Evolutionary conservation across 1,140 invertebrate genomes (phyloP).

Genomic region (Eueides isabella): DNA sequence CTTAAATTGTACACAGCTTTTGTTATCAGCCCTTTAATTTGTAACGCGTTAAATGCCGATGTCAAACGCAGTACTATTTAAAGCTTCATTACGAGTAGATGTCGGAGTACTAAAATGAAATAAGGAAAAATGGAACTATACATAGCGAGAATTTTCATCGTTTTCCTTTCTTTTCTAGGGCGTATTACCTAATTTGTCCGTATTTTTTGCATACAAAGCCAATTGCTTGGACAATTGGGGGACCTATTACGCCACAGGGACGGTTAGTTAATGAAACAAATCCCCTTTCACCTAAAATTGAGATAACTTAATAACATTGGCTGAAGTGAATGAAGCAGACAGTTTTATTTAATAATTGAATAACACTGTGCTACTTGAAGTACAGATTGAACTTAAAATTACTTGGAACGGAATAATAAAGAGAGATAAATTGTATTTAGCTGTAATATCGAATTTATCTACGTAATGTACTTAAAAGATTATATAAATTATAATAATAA

Average conservation of each 20-base stretch:
- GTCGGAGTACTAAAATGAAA: constrained; percentile 13
- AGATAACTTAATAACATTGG: constrained; percentile 17
- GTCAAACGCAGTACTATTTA: background rate
- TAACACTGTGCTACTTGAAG: constrained; percentile 3
- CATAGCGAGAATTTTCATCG: constrained; percentile 1
- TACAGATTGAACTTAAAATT: background rate
- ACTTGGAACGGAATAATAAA: background rate
- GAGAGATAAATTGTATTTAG: background rate
- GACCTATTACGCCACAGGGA: constrained; percentile 22
- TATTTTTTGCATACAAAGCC: constrained; percentile 22
- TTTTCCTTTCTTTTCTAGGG: constrained; percentile 15
- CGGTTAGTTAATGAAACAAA: constrained; percentile 24
- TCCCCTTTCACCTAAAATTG: constrained; percentile 22
- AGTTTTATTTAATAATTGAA: constrained; percentile 7
- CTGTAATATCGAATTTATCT: background rate
- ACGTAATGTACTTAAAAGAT: no score
- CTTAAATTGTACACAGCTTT: no score
- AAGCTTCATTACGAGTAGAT: background rate
- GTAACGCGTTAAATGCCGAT: background rate
- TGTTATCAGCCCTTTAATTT: background rate
- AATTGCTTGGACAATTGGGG: constrained; percentile 17
- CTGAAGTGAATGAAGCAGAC: background rate
- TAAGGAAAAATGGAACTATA: constrained; percentile 21
- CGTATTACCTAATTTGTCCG: constrained; percentile 13
- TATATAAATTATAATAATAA: no score